These are phyloP conservation scores for Talpa occidentalis DNA, from an alignment of 2,113 vertebrate genomes.

Conservation along the genomic window DNA sequence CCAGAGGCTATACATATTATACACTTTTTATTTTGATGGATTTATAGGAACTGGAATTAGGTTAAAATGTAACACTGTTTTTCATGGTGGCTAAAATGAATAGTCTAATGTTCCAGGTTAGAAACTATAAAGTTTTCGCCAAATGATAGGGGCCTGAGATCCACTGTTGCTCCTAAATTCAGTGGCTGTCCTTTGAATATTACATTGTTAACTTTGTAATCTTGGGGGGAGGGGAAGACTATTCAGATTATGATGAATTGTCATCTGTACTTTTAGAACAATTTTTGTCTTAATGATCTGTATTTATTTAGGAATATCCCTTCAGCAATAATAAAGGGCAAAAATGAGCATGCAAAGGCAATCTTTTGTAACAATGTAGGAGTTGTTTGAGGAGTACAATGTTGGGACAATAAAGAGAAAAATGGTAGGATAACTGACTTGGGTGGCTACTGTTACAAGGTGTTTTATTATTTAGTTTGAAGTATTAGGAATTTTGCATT, in stretches of 20 bases:
- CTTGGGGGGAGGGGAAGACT: not conserved
- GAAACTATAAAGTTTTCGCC: not conserved
- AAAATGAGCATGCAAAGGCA: not conserved
- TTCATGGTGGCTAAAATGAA: slow-evolving; percentile 44
- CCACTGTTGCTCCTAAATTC: not conserved
- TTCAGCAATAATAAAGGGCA: slow-evolving; percentile 4
- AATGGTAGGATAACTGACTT: not conserved
- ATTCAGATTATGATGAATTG: slow-evolving; percentile 48
- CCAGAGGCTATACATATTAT: not conserved
- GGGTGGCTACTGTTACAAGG: not conserved
- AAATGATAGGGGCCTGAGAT: not conserved
- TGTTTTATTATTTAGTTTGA: slow-evolving; percentile 50
- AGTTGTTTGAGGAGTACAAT: not conserved
- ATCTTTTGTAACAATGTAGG: slow-evolving; percentile 10
- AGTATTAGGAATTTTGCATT: slow-evolving; percentile 42
- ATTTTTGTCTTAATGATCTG: not conserved
- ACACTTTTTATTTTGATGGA: slow-evolving; percentile 20
- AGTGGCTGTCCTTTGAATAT: slow-evolving; percentile 18
- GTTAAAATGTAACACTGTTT: slow-evolving; percentile 10
- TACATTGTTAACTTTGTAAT: not conserved
- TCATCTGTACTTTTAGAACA: not conserved
- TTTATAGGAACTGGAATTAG: slow-evolving; percentile 40
- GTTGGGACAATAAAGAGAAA: slow-evolving; percentile 27
- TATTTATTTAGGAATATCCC: slow-evolving; percentile 48
- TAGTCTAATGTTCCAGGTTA: slow-evolving; percentile 20